Conservation (phyloP, 2,888 invertebrate genomes). For the Polyommatus iphigenia region DNA sequence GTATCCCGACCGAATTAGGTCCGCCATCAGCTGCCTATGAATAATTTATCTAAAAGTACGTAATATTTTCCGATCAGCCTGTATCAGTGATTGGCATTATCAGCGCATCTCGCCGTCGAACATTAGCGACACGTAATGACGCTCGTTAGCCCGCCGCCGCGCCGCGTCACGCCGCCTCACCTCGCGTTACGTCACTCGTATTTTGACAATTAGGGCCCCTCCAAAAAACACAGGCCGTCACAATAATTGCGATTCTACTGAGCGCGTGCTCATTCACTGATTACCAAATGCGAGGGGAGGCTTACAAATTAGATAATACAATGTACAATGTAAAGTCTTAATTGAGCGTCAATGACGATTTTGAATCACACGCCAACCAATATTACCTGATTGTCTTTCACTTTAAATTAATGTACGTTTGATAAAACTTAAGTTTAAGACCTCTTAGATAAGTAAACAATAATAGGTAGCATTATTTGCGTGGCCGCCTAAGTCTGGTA, state of each 20-base stretch:
- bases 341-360: background rate
- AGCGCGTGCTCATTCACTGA: conserved; percentile 1
- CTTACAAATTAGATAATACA: conserved; percentile 2
- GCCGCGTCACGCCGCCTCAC: background rate
- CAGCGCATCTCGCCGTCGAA: conserved; percentile 36
- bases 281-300: background rate
- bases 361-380: background rate
- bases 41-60: no score
- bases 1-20: no score
- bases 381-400: no score
- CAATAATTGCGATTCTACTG: conserved; percentile 5
- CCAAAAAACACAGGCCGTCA: conserved; percentile 12
- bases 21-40: no score
- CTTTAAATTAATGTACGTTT: no score
- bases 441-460: no score
- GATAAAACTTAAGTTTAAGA: no score
- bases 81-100: conserved; percentile 54
- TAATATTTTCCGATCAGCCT: conserved; percentile 43
- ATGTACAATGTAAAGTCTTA: background rate
- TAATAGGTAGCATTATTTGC: no score
- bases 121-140: conserved; percentile 37
- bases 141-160: conserved; percentile 51
- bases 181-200: conserved; percentile 17
- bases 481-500: no score
- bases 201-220: conserved; percentile 6